A percentile compares a stretch with the other conserved stretches of the same genome.
phyloP scores from a whole-genome alignment of 1,140 invertebrate species.

The Tetranychus cinnabarinus region DNA sequence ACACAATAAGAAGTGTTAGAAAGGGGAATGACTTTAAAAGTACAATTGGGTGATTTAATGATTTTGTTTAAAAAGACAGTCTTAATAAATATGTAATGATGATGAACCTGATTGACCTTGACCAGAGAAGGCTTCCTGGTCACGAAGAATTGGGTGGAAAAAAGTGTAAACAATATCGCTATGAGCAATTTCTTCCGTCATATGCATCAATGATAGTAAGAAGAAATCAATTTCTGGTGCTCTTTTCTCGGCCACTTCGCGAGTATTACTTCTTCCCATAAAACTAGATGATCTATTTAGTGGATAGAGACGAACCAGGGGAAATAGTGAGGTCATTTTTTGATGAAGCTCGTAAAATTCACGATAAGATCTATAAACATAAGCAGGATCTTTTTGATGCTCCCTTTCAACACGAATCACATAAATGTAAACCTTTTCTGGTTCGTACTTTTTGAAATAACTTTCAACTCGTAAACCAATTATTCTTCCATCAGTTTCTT shows the following conservation, averaged over 20 bases:
- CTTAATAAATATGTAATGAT: not conserved
- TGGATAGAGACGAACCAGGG: slow-evolving; percentile 53
- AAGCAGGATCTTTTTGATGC: slow-evolving; percentile 52
- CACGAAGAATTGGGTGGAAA: slow-evolving; percentile 78
- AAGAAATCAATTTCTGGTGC: slow-evolving; percentile 64
- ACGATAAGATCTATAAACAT: slow-evolving; percentile 74
- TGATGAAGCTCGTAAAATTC: slow-evolving; percentile 91
- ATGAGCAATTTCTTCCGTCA: slow-evolving; percentile 78
- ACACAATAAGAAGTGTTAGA: no score
- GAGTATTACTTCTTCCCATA: slow-evolving; percentile 62
- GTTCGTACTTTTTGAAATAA: slow-evolving; percentile 83
- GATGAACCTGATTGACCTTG: not conserved
- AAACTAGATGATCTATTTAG: slow-evolving; percentile 46
- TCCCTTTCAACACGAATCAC: slow-evolving; percentile 63
- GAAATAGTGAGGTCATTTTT: slow-evolving; percentile 75
- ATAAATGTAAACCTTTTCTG: slow-evolving; percentile 95
- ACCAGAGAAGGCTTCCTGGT: slow-evolving; percentile 30
- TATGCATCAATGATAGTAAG: slow-evolving; percentile 53
- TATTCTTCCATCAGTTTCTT: slow-evolving; percentile 68
- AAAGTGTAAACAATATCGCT: slow-evolving; percentile 92
- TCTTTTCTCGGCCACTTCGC: slow-evolving; percentile 74
- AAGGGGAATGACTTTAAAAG: no score
- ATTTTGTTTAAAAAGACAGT: not conserved
- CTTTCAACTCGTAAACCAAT: slow-evolving; percentile 58
- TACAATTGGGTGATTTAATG: no score